phyloP scores from a whole-genome alignment of 2,113 vertebrate species.

The Elanus axillaris region DNA sequence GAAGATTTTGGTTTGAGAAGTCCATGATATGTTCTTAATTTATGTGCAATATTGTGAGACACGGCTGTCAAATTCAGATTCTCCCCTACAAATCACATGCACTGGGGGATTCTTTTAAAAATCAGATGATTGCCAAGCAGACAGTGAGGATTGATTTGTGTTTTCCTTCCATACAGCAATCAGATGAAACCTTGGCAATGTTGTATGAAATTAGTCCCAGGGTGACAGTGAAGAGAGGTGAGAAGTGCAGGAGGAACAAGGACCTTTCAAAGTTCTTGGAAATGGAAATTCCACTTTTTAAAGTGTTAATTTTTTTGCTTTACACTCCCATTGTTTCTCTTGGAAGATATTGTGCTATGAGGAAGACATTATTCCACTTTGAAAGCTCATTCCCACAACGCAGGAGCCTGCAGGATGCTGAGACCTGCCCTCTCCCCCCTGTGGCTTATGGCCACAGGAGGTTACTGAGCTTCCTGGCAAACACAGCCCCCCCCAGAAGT shows the following conservation, averaged over 20 bases:
- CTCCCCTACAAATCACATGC: neutral
- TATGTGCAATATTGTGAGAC: neutral
- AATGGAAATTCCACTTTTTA: constrained; percentile 8
- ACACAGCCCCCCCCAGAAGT: neutral
- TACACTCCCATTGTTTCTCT: neutral
- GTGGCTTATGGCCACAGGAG: fast-evolving
- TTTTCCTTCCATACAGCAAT: neutral
- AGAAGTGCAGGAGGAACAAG: neutral
- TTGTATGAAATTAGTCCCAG: neutral
- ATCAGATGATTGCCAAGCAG: neutral
- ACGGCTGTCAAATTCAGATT: neutral
- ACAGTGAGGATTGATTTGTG: neutral
- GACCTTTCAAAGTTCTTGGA: neutral
- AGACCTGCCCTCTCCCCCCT: neutral
- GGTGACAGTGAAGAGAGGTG: neutral
- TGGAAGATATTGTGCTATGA: neutral
- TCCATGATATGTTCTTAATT: neutral
- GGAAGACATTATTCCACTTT: neutral
- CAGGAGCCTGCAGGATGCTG: fast-evolving
- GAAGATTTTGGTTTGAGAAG: neutral
- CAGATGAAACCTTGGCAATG: neutral
- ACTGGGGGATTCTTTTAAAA: neutral
- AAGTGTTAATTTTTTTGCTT: neutral
- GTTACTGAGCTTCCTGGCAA: neutral
- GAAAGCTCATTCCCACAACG: neutral